Evolutionary conservation across 2,888 invertebrate genomes (phyloP).

Genomic region (Aspidiotus rigidus): DNA sequence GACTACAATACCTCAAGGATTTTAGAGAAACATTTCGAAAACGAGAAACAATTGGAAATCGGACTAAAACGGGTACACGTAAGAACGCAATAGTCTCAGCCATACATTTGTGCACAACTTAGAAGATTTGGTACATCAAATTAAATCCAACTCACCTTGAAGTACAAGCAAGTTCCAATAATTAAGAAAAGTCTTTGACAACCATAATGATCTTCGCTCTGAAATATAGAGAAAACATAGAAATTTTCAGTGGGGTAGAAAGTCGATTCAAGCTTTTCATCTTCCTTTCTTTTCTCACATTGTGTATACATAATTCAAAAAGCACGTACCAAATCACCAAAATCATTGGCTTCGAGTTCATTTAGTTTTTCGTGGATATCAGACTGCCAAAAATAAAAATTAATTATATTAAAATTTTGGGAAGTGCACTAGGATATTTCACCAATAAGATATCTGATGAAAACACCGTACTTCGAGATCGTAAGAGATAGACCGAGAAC

Average conservation of each 20-base stretch:
- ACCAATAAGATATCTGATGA: conserved; percentile 13
- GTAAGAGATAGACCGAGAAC: background rate
- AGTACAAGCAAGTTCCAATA: conserved; percentile 55
- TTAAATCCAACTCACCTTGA: conserved; percentile 42
- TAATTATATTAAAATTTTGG: background rate
- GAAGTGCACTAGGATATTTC: conserved; percentile 8
- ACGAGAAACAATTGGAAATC: no score
- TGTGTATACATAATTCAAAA: background rate
- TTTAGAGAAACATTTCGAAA: no score
- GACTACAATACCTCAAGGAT: no score
- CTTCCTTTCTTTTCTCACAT: background rate
- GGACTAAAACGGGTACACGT: no score
- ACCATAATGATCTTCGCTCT: conserved; percentile 65
- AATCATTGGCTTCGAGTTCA: conserved; percentile 45
- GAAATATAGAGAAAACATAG: conserved; percentile 35
- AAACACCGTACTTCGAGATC: conserved; percentile 9
- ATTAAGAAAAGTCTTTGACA: conserved; percentile 63
- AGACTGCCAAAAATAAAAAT: conserved; percentile 26
- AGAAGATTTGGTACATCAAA: no score
- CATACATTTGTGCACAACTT: no score
- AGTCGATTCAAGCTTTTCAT: background rate
- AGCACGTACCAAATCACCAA: conserved; percentile 62
- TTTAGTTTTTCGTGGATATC: conserved; percentile 35
- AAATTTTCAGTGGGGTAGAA: background rate
- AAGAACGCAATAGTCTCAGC: no score